Evolutionary conservation across 2,113 vertebrate genomes (phyloP).

Genomic region (Prietella phreatophila): DNA sequence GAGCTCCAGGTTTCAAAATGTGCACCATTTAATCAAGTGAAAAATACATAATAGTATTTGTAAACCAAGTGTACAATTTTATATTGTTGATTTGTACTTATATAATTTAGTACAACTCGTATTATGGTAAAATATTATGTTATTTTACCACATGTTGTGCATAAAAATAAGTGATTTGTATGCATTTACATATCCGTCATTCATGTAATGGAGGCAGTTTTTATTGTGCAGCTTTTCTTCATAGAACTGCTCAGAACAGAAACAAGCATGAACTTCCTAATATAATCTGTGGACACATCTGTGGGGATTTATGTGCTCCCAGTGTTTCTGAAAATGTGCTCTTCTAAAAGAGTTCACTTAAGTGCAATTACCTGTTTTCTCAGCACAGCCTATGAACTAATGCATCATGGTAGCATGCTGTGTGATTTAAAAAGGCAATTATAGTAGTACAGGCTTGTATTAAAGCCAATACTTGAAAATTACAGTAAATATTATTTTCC

Average conservation of each 20-base stretch:
- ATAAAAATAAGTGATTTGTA: background rate
- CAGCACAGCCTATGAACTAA: slow-evolving; percentile 7
- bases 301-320: background rate
- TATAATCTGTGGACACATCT: background rate
- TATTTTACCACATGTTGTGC: background rate
- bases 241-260: background rate
- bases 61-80: background rate
- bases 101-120: background rate
- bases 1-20: background rate
- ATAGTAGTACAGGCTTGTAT: slow-evolving; percentile 22
- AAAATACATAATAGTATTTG: background rate
- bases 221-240: background rate
- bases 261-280: background rate
- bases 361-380: background rate
- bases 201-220: background rate
- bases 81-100: background rate
- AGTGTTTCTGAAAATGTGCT: background rate
- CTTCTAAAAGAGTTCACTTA: background rate
- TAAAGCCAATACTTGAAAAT: slow-evolving; percentile 40
- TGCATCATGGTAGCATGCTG: slow-evolving; percentile 17
- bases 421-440: slow-evolving; percentile 31
- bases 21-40: background rate
- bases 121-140: background rate
- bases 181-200: background rate
- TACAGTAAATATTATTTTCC: slow-evolving; percentile 35